Evolutionary conservation across 2,113 vertebrate genomes (phyloP).

Genomic region (Dicrurus megarhynchus): DNA sequence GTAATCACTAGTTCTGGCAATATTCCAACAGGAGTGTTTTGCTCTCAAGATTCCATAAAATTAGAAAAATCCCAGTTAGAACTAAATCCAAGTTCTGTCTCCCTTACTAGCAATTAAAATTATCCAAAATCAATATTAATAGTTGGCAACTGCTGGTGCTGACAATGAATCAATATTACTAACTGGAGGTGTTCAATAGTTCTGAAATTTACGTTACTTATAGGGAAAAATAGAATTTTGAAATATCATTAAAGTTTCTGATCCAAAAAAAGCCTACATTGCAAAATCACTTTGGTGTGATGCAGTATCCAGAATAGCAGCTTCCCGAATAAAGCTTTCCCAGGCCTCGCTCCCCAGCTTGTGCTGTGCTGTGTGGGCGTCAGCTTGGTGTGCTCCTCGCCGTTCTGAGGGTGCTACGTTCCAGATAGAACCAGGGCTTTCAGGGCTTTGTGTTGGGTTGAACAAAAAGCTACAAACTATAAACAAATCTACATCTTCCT

Average conservation of each 20-base stretch:
- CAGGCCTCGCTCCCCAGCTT: not conserved
- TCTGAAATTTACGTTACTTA: not conserved
- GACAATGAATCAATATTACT: not conserved
- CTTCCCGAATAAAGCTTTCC: constrained; percentile 15
- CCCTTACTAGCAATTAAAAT: not conserved
- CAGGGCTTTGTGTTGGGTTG: not conserved
- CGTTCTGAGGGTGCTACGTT: not conserved
- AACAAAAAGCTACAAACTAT: not conserved
- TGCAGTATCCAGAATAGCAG: constrained; percentile 24
- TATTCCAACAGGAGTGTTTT: not conserved
- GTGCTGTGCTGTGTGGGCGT: constrained; percentile 18
- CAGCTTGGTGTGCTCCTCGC: constrained; percentile 8
- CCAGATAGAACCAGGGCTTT: not conserved
- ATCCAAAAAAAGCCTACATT: not conserved
- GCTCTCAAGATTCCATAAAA: not conserved
- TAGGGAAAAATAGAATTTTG: not conserved
- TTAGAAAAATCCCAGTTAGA: not conserved
- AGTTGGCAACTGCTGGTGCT: not conserved
- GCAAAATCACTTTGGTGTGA: not conserved
- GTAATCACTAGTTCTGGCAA: not conserved
- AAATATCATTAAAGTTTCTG: not conserved
- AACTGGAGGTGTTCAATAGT: not conserved
- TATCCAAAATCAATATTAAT: not conserved
- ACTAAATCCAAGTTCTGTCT: not conserved
- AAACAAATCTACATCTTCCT: not conserved